phyloP scores from a whole-genome alignment of 2,888 invertebrate species.

The Scaptodrosophila latifasciaeformis region DNA sequence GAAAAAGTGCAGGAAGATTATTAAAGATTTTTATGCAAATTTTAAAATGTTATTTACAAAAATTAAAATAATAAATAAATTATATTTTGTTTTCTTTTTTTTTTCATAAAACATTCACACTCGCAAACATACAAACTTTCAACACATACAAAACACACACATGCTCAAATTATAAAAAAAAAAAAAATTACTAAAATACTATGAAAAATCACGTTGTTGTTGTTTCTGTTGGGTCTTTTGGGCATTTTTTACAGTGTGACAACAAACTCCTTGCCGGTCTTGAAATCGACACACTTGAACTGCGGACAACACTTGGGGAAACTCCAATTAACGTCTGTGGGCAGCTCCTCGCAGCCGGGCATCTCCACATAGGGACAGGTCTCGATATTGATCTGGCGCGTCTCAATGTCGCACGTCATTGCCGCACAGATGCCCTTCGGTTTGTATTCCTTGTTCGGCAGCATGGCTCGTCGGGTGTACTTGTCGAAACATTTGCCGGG shows the following conservation, averaged over 20 bases:
- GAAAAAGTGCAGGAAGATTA: constrained; percentile 17
- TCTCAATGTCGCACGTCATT: constrained; percentile 71
- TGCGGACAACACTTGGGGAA: constrained; percentile 74
- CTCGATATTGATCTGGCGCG: constrained; percentile 72
- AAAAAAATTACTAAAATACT: constrained; percentile 61
- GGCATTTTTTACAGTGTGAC: constrained; percentile 58
- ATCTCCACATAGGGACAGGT: constrained; percentile 73
- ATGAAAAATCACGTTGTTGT: constrained; percentile 51
- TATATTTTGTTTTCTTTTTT: too few species aligned
- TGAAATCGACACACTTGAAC: constrained; percentile 72
- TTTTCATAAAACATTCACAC: constrained; percentile 34
- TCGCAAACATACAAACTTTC: constrained; percentile 5
- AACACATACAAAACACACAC: constrained; percentile 8
- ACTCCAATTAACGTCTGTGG: constrained; percentile 69
- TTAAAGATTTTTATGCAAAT: constrained; percentile 28
- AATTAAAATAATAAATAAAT: constrained; percentile 59
- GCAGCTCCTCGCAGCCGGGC: constrained; percentile 73
- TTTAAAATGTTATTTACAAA: constrained; percentile 53
- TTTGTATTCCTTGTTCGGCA: constrained; percentile 73
- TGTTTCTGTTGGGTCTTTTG: too few species aligned
- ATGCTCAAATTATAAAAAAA: constrained; percentile 33
- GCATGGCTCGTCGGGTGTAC: constrained; percentile 70
- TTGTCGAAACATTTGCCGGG: constrained; percentile 74
- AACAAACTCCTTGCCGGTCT: constrained; percentile 72
- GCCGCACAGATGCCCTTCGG: constrained; percentile 74